phyloP scores from a whole-genome alignment of 2,113 vertebrate genomes.

The Forbesichthys agassizii region DNA sequence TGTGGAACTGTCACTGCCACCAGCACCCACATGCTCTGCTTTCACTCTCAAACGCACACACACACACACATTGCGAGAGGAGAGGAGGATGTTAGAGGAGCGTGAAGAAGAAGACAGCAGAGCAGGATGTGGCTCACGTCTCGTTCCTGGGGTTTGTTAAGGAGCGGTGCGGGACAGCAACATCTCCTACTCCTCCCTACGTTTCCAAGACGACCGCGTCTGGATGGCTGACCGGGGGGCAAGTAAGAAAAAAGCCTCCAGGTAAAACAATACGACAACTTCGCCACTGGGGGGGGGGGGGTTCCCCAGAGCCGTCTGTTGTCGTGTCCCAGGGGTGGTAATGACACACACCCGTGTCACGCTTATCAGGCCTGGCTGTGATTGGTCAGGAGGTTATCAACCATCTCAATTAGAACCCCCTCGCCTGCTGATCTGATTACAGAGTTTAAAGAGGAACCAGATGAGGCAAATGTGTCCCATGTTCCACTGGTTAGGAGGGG shows the following conservation, averaged over 20 bases:
- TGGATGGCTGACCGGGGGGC: too few relatives aligned
- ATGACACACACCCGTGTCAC: conserved; percentile 68
- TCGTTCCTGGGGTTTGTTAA: not conserved
- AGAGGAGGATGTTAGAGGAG: conserved; percentile 6
- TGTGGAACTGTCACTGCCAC: conserved; percentile 50
- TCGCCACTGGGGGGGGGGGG: not conserved
- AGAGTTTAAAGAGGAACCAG: conserved; percentile 66
- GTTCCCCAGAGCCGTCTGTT: not conserved
- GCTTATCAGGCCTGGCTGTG: conserved; percentile 59
- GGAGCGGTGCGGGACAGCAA: conserved; percentile 7
- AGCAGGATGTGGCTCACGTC: not conserved
- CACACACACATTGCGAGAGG: conserved; percentile 40
- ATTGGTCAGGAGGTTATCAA: conserved; percentile 68
- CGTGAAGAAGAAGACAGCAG: conserved; percentile 33
- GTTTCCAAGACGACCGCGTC: too few relatives aligned
- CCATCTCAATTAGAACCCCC: conserved; percentile 68
- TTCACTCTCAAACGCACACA: conserved; percentile 67
- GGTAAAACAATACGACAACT: too few relatives aligned
- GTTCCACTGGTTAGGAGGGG: conserved; percentile 37
- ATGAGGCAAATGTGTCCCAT: conserved; percentile 56
- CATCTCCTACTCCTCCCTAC: too few relatives aligned
- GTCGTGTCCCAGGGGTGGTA: conserved; percentile 24
- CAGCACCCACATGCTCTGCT: conserved; percentile 59
- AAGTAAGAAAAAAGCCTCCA: too few relatives aligned
- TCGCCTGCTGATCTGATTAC: conserved; percentile 65